Evolutionary conservation across 2,797 vertebrate genomes (phyloP).

Genomic region (Miopithecus talapoin): DNA sequence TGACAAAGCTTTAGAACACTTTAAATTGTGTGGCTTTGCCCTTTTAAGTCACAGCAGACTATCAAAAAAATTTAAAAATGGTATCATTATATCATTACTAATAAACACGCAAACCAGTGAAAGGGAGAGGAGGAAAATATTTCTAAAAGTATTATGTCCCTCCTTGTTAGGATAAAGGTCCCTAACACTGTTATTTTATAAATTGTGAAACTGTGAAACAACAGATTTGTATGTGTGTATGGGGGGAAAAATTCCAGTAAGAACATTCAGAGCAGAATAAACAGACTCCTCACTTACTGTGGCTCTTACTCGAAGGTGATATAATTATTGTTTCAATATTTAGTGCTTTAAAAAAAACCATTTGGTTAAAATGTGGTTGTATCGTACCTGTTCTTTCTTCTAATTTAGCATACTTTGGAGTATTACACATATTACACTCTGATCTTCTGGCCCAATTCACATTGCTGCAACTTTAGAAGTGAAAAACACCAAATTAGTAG

Average conservation of each 20-base stretch:
- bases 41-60: background rate
- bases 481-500: constrained; percentile 13
- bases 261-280: background rate
- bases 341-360: background rate
- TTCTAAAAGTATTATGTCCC: background rate
- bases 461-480: constrained; percentile 92
- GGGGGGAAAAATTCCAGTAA: background rate
- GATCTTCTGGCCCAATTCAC: constrained; percentile 99
- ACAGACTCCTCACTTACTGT: background rate
- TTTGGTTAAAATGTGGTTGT: background rate
- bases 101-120: background rate
- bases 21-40: background rate
- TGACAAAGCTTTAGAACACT: background rate
- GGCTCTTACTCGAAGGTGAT: background rate
- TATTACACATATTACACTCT: constrained; percentile 99
- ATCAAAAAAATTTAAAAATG: background rate
- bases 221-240: background rate
- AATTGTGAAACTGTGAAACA: background rate
- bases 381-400: constrained; percentile 96
- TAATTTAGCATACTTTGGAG: constrained; percentile 98
- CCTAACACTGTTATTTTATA: background rate
- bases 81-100: background rate
- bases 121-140: background rate
- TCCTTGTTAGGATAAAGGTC: background rate
- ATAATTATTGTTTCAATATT: background rate